phyloP scores from a whole-genome alignment of 1,140 invertebrate species.

The Cydia strobilella region DNA sequence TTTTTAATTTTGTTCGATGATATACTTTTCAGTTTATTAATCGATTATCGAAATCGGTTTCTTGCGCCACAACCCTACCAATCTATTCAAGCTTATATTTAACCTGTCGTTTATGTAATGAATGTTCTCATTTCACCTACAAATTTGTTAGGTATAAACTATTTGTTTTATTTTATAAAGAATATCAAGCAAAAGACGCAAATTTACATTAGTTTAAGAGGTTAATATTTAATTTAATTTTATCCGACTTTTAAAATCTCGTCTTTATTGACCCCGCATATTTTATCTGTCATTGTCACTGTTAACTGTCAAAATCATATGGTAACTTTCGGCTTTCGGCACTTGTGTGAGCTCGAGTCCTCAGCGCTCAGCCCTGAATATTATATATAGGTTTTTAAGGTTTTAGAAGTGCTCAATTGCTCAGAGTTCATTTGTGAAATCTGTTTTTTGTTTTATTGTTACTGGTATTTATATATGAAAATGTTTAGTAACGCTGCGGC shows the following conservation, averaged over 20 bases:
- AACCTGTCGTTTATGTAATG: not conserved
- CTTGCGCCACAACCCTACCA: not conserved
- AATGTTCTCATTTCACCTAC: not conserved
- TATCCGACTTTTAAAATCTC: not conserved
- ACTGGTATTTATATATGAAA: not conserved
- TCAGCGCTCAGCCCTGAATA: not conserved
- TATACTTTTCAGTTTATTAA: not conserved
- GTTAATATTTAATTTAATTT: not conserved
- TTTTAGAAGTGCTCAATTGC: not conserved
- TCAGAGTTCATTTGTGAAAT: not conserved
- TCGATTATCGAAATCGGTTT: not conserved
- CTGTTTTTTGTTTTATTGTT: not conserved
- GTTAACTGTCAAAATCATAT: constrained; percentile 10
- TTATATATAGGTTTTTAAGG: too few relatives aligned
- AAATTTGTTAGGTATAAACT: not conserved
- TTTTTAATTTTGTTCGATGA: not conserved
- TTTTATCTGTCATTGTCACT: not conserved
- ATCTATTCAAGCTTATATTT: not conserved
- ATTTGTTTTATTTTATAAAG: not conserved
- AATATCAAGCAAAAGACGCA: not conserved
- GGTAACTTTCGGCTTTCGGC: not conserved
- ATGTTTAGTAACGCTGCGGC: constrained; percentile 1
- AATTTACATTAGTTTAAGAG: not conserved
- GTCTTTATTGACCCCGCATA: not conserved
- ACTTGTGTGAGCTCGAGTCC: not conserved